Base-by-base conservation (phyloP, 92 coral and sea anemone species). In the Epizoanthus rinbou region DNA sequence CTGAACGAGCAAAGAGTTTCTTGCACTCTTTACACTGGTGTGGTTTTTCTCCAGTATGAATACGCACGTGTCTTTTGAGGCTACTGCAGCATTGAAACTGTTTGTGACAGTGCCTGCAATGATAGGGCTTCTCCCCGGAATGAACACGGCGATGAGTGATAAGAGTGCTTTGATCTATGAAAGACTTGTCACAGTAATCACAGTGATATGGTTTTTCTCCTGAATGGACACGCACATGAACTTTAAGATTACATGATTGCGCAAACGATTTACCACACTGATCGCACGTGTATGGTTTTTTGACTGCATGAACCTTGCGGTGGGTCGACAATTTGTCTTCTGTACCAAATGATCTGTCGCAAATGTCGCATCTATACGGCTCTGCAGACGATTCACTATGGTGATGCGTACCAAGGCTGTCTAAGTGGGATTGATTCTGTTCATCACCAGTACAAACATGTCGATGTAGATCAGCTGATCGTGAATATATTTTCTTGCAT, bases 101-200 rank as follows among this genome's bases (percentile, higher is more conserved):
- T 21, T 24, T 11, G 4, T 18, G 68, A 23, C 68, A 63, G 68
- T 63, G 28, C 24, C 15, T 21, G 28, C 68, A 63, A 31, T 31
- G 13, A 31, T 21, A 63, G 11, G 37, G 68, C 68, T 31, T 63
- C 28, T 63, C 37, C 4, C 11, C 68, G 14, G 68, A 7, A 31
- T 63, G 68, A 63, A 63, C 68, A 63, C 68, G 19, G 23, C 68
- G 24, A 63, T 63, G 68, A 21, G 37, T 63, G 28, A 31, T n/a
- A 23, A 63, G 68, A 22, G 68, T 21, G 68, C 68, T 63, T 63
- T 63, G 68, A 31, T 63, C 68, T 63, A 63, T 63, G 68, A 63
- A 63, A 6, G 31, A 21, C 33, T 63, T 63, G 6, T 23, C 28
- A 31, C 68, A 63, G 11, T 9, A 21, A 21, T 63, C 68, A n/a